Evolutionary conservation across 2,888 invertebrate genomes (phyloP).

Genomic region (Macrosoma leucophasiata): DNA sequence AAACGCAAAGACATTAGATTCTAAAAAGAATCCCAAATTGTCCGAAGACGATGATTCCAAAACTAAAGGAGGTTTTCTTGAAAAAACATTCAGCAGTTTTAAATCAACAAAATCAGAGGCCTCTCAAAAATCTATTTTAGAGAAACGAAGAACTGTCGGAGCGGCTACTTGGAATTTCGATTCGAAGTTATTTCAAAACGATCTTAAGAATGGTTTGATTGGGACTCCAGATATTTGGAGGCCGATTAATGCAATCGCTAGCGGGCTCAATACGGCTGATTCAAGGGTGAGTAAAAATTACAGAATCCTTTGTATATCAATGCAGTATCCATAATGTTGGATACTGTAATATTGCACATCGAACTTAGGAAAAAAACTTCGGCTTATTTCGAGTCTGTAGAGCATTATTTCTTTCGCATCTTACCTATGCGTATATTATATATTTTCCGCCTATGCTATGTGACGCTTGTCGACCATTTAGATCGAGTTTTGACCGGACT

Average conservation of each 20-base stretch:
- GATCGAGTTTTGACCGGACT: too few species aligned
- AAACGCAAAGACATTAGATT: conserved; percentile 47
- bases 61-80: conserved; percentile 66
- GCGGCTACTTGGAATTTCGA: conserved; percentile 82
- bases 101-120: conserved; percentile 63
- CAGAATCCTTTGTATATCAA: neutral
- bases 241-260: conserved; percentile 78
- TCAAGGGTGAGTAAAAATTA: conserved; percentile 58
- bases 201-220: conserved; percentile 74
- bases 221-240: conserved; percentile 84
- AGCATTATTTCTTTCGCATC: too few species aligned
- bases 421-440: too few species aligned
- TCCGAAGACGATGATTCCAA: conserved; percentile 65
- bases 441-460: too few species aligned
- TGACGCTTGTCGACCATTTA: too few species aligned
- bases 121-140: conserved; percentile 69
- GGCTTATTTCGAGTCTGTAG: too few species aligned
- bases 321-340: too few species aligned
- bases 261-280: conserved; percentile 75
- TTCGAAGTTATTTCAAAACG: conserved; percentile 77
- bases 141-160: conserved; percentile 79
- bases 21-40: conserved; percentile 50
- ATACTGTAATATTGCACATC: too few species aligned
- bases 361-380: too few species aligned
- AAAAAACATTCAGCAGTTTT: conserved; percentile 67